phyloP scores from a whole-genome alignment of 2,113 vertebrate species.

The Ondatra zibethicus region DNA sequence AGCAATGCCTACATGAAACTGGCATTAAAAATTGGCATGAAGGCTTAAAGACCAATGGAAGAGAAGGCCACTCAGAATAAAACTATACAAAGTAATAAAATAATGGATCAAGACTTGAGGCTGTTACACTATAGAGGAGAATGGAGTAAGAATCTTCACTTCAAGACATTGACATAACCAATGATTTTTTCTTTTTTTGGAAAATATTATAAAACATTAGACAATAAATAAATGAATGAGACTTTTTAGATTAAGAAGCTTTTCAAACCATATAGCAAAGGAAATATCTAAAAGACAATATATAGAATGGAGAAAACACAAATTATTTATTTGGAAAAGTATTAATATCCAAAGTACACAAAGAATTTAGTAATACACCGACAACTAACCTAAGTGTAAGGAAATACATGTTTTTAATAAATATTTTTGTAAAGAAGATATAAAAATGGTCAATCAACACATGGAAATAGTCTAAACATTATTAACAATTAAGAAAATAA shows the following conservation, averaged over 20 bases:
- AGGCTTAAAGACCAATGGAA: not conserved
- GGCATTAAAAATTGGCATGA: not conserved
- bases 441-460: not conserved
- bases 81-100: not conserved
- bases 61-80: not conserved
- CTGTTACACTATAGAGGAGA: not conserved
- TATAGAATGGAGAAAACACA: not conserved
- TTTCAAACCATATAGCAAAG: not conserved
- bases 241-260: not conserved
- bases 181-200: not conserved
- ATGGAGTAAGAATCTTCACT: not conserved
- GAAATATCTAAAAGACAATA: not conserved
- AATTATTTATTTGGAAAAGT: not conserved
- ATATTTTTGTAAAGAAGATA: not conserved
- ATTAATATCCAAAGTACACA: not conserved
- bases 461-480: not conserved
- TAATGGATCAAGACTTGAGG: not conserved
- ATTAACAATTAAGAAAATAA: not conserved
- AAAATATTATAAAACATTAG: not conserved
- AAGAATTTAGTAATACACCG: not conserved
- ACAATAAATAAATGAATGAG: not conserved
- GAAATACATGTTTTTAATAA: not conserved
- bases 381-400: not conserved
- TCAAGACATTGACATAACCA: not conserved
- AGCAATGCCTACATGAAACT: not conserved